A percentile compares a stretch with the other conserved stretches of the same genome.
These are phyloP conservation scores for Oxytorus armatus DNA, from an alignment of 2,888 invertebrate species.

Conservation along the genomic window DNA sequence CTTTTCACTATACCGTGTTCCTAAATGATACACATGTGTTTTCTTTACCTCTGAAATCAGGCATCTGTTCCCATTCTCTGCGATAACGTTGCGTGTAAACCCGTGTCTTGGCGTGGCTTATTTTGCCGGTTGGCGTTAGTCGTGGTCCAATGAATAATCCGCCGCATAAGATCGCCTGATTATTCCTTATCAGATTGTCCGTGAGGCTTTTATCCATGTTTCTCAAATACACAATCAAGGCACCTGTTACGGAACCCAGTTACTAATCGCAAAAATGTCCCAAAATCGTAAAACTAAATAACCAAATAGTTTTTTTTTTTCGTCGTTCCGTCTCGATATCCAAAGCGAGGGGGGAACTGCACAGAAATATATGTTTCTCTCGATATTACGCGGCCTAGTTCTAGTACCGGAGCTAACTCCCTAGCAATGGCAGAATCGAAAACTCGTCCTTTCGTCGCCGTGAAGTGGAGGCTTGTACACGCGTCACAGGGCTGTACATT, in stretches of 20 bases:
- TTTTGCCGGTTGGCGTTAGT: constrained; percentile 83
- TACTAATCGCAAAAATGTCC: constrained; percentile 73
- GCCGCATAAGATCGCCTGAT: constrained; percentile 68
- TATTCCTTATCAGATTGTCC: constrained; percentile 65
- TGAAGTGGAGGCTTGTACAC: constrained; percentile 57
- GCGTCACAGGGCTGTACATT: constrained; percentile 61
- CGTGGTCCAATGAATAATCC: constrained; percentile 69
- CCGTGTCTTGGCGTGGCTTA: constrained; percentile 83
- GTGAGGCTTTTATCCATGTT: constrained; percentile 73
- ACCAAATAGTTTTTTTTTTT: constrained; percentile 81
- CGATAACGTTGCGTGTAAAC: constrained; percentile 87
- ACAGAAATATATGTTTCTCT: constrained; percentile 48
- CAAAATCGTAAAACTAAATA: constrained; percentile 80
- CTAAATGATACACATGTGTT: constrained; percentile 16
- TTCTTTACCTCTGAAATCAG: constrained; percentile 86
- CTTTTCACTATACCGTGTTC: not conserved
- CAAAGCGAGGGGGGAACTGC: constrained; percentile 67
- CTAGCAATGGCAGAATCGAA: constrained; percentile 76
- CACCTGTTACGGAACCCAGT: constrained; percentile 71
- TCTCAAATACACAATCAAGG: constrained; percentile 5
- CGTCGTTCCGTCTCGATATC: constrained; percentile 49
- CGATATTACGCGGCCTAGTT: constrained; percentile 68
- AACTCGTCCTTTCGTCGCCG: constrained; percentile 53
- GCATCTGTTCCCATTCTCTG: constrained; percentile 87
- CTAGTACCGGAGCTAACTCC: constrained; percentile 82